A percentile compares a stretch with the other conserved stretches of the same genome.
phyloP scores from a whole-genome alignment of 2,888 invertebrate genomes.

The Tetragonisca angustula region DNA sequence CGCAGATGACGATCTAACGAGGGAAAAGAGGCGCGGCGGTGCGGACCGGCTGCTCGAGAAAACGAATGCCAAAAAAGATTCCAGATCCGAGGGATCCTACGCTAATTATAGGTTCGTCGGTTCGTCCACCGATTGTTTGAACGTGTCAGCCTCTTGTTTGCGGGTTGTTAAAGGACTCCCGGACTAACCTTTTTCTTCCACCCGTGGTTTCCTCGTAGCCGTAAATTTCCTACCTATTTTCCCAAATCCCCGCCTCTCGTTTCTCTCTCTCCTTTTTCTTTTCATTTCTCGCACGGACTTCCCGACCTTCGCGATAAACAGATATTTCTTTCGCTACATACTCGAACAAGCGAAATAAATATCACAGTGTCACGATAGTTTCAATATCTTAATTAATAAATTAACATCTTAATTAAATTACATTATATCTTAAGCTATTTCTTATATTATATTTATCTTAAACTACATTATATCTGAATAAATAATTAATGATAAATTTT shows the following conservation, averaged over 20 bases:
- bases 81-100: constrained; percentile 70
- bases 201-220: constrained; percentile 47
- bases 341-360: too few relatives aligned
- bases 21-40: constrained; percentile 54
- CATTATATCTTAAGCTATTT: too few relatives aligned
- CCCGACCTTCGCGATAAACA: background rate
- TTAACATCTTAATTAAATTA: too few relatives aligned
- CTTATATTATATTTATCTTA: too few relatives aligned
- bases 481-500: too few relatives aligned
- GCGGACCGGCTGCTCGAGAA: constrained; percentile 60
- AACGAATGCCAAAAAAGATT: constrained; percentile 70
- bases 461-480: too few relatives aligned
- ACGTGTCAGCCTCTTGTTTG: constrained; percentile 81
- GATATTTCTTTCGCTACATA: too few relatives aligned
- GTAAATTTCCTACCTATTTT: constrained; percentile 46
- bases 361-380: too few relatives aligned
- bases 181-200: background rate
- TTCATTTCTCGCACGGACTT: background rate
- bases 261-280: background rate
- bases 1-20: constrained; percentile 69
- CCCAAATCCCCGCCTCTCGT: background rate
- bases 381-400: too few relatives aligned
- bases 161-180: constrained; percentile 76
- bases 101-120: constrained; percentile 80
- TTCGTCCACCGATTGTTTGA: constrained; percentile 75